Conservation (phyloP, 2,888 invertebrate species). For the Dicranocentrus wangi region DNA sequence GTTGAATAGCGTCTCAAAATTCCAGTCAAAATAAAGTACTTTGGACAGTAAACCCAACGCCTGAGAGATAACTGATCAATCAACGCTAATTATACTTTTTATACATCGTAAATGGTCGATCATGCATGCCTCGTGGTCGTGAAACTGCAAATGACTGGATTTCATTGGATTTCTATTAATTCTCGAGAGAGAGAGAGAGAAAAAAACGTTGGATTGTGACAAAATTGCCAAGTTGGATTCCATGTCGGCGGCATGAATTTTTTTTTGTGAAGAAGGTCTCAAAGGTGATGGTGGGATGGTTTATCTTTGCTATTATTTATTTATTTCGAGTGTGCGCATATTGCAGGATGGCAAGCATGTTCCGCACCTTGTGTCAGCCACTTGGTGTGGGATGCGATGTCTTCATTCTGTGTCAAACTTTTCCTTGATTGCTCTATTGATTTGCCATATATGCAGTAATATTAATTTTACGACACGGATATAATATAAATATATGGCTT, state of each 20-base stretch:
- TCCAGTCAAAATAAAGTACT: conserved; percentile 54
- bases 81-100: not conserved
- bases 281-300: not conserved
- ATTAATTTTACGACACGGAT: not conserved
- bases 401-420: not conserved
- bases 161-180: conserved; percentile 22
- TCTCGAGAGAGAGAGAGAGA: too few relatives aligned
- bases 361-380: conserved; percentile 34
- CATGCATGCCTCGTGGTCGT: conserved; percentile 50
- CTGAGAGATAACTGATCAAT: not conserved
- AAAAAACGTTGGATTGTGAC: too few relatives aligned
- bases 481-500: too few relatives aligned
- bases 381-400: not conserved
- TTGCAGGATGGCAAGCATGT: not conserved
- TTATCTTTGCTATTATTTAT: not conserved
- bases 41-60: conserved; percentile 31
- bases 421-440: conserved; percentile 6
- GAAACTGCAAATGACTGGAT: conserved; percentile 31
- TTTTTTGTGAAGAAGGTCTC: not conserved
- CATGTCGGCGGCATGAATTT: not conserved
- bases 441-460: not conserved
- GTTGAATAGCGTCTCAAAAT: conserved; percentile 19
- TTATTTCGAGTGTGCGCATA: not conserved
- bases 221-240: too few relatives aligned
- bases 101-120: conserved; percentile 37